Evolutionary conservation across 2,113 vertebrate species (phyloP).

Genomic region (Pterocles gutturalis): DNA sequence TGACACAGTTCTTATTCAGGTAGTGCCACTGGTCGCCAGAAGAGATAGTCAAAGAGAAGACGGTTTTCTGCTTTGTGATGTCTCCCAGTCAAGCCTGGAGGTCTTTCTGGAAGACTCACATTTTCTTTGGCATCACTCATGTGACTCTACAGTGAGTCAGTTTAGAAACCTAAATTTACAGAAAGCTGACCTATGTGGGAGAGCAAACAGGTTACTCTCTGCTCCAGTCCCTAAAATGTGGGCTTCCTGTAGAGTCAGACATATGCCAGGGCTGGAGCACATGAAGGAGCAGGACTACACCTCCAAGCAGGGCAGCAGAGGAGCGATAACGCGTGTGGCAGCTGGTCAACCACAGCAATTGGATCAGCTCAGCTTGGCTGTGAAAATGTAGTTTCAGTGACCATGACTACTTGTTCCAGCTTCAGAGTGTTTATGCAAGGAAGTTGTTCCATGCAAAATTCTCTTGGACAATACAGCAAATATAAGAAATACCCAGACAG

Average conservation of each 20-base stretch:
- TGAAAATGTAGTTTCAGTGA: background rate
- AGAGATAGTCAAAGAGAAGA: background rate
- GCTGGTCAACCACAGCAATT: background rate
- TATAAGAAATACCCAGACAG: background rate
- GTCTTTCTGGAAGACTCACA: background rate
- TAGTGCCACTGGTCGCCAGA: background rate
- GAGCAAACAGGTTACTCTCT: background rate
- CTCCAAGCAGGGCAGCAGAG: background rate
- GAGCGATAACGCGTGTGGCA: fast-evolving
- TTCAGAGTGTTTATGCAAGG: background rate
- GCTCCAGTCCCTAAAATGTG: background rate
- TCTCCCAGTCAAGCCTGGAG: background rate
- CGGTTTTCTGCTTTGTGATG: background rate
- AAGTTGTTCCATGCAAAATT: background rate
- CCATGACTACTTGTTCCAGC: fast-evolving
- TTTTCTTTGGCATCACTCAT: background rate
- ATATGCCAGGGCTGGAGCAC: fast-evolving
- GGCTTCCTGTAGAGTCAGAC: background rate
- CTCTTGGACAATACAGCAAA: background rate
- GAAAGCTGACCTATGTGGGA: background rate
- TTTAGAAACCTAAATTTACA: background rate
- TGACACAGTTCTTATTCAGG: background rate
- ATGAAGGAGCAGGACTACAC: fast-evolving
- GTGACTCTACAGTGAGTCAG: too few species aligned
- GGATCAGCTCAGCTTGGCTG: background rate